phyloP scores from a whole-genome alignment of 2,113 vertebrate genomes.

The Paramisgurnus dabryanus region DNA sequence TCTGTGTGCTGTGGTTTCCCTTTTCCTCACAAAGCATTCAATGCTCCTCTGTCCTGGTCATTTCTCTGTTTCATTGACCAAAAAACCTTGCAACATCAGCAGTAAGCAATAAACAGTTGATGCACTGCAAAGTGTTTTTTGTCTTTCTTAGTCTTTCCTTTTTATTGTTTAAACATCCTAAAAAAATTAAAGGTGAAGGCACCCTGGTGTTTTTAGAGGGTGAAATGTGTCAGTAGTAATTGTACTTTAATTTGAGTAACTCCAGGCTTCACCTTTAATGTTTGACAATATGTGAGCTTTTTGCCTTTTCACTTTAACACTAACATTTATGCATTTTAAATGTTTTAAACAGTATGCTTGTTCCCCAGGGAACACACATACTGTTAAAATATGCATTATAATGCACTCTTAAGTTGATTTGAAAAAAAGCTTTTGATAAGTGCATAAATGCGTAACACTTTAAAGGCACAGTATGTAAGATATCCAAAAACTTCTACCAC shows the following conservation, averaged over 20 bases:
- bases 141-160: neutral
- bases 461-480: too few species aligned
- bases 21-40: constrained; percentile 51
- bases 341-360: too few species aligned
- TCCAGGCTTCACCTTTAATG: constrained; percentile 62
- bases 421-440: too few species aligned
- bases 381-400: too few species aligned
- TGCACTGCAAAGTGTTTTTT: constrained; percentile 8
- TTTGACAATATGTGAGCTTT: neutral
- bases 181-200: constrained; percentile 61
- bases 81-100: constrained; percentile 45
- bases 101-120: neutral
- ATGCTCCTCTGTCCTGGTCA: constrained; percentile 24
- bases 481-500: too few species aligned
- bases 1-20: constrained; percentile 69
- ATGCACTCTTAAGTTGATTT: too few species aligned
- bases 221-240: constrained; percentile 37
- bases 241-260: constrained; percentile 37
- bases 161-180: neutral
- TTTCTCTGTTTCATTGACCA: constrained; percentile 31
- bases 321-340: constrained; percentile 30
- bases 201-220: constrained; percentile 6
- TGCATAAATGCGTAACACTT: too few species aligned
- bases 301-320: constrained; percentile 41
- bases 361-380: too few species aligned